Evolutionary conservation across 2,797 vertebrate species (phyloP).

Genomic region (Amphiprion clarkii): DNA sequence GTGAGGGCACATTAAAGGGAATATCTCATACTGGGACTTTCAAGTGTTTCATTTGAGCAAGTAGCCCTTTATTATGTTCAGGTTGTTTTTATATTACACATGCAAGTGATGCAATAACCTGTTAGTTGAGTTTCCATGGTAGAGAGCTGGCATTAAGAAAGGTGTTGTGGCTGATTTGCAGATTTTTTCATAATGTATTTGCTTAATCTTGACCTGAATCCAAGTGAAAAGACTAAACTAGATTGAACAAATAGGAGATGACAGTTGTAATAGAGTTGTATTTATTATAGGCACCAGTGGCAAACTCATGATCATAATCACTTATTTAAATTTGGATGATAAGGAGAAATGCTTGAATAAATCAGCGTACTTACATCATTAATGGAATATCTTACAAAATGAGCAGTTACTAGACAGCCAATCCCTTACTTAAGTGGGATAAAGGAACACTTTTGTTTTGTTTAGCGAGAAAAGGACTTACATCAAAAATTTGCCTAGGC

Average conservation of each 20-base stretch:
- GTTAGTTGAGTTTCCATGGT: not conserved
- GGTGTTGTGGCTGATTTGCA: not conserved
- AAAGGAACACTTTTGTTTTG: not conserved
- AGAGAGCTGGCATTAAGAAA: not conserved
- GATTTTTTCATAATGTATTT: not conserved
- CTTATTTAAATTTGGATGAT: conserved; percentile 1
- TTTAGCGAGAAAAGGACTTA: not conserved
- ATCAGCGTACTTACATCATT: not conserved
- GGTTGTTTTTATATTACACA: not conserved
- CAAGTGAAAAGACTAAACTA: not conserved
- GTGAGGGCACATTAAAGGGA: not conserved
- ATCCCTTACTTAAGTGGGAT: not conserved
- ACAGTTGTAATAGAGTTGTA: not conserved
- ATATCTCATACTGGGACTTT: not conserved
- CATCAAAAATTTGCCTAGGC: not conserved
- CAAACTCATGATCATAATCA: not conserved
- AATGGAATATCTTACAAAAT: not conserved
- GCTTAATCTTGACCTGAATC: not conserved
- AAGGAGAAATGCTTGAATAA: not conserved
- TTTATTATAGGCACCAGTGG: not conserved
- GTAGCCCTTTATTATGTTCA: not conserved
- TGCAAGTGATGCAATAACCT: not conserved
- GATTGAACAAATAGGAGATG: conserved; percentile 1
- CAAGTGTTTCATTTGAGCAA: not conserved
- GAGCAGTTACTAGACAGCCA: not conserved